phyloP scores from a whole-genome alignment of 2,113 vertebrate genomes.

The Spheniscus mendiculus region DNA sequence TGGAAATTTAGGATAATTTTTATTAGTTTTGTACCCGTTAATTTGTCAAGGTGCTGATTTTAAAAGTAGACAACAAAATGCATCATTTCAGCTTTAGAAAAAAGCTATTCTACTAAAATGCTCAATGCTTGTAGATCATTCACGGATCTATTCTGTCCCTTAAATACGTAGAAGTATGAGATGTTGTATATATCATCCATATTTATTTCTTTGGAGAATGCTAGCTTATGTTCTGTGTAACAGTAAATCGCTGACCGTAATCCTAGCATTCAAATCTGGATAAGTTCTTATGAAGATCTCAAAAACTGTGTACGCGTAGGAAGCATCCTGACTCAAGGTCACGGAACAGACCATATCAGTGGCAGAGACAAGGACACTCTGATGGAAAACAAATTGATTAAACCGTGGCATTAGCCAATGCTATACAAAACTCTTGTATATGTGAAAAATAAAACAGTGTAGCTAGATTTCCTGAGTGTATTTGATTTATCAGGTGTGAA shows the following conservation, averaged over 20 bases:
- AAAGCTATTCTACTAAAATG: background rate
- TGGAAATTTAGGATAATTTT: background rate
- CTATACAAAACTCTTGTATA: background rate
- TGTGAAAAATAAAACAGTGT: background rate
- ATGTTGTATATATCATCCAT: background rate
- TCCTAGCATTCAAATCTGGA: background rate
- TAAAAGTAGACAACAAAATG: background rate
- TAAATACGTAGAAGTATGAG: background rate
- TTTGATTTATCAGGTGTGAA: background rate
- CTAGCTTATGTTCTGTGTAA: background rate
- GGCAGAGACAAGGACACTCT: background rate
- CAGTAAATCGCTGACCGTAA: background rate
- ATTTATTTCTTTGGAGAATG: background rate
- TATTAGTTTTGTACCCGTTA: background rate
- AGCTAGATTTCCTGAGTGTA: background rate
- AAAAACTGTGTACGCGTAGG: background rate
- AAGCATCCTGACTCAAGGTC: background rate
- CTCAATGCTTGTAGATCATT: background rate
- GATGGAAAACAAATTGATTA: background rate
- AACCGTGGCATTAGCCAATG: background rate
- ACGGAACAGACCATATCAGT: fast-evolving
- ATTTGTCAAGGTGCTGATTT: background rate
- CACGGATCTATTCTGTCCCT: background rate
- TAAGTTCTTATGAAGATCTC: background rate
- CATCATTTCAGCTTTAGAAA: background rate